A percentile compares a stretch with the other conserved stretches of the same genome.
Conservation (phyloP, 2,797 vertebrate species). For the Galaxias olidus region DNA sequence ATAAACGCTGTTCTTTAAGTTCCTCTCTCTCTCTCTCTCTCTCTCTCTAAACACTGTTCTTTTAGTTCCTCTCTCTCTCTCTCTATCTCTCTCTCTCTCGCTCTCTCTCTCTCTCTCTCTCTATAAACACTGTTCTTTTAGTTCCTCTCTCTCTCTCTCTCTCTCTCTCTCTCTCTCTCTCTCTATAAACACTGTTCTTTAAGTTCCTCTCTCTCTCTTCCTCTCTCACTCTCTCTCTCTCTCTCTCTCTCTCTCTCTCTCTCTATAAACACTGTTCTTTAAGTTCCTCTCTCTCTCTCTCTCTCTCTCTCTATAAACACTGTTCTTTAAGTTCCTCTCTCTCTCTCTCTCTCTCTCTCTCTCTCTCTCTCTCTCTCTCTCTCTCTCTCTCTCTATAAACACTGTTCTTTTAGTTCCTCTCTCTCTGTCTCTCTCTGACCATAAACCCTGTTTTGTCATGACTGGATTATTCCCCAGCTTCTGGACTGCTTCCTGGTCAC, state of each 20-base stretch:
- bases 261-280: too few relatives aligned
- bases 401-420: neutral
- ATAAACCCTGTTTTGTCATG: neutral
- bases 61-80: neutral
- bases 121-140: too few relatives aligned
- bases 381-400: neutral
- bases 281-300: too few relatives aligned
- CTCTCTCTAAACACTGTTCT: neutral
- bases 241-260: neutral
- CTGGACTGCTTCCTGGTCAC: too few relatives aligned
- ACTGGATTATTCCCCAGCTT: too few relatives aligned
- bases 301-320: too few relatives aligned
- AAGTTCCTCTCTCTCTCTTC: too few relatives aligned
- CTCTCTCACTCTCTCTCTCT: neutral
- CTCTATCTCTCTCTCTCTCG: neutral
- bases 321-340: too few relatives aligned
- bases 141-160: neutral
- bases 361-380: too few relatives aligned
- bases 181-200: neutral
- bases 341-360: too few relatives aligned
- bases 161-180: neutral
- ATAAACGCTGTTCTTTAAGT: neutral
- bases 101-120: constrained; percentile 2
- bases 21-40: too few relatives aligned
- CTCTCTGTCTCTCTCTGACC: neutral